Base-by-base conservation (phyloP, 2,888 invertebrate species). In the Sipunculus nudus region DNA sequence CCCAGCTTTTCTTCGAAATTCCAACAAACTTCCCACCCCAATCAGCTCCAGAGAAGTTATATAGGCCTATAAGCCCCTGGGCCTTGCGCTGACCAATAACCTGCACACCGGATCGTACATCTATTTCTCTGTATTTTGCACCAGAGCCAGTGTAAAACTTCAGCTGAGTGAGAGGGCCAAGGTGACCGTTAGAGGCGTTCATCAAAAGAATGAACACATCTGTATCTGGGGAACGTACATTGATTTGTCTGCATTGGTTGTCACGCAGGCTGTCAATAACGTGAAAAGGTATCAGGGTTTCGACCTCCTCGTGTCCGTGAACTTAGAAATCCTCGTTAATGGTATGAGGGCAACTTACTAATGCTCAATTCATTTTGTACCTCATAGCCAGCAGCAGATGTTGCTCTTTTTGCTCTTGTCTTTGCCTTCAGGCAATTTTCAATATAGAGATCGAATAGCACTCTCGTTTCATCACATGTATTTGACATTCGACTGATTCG, bases 21-120 rank as follows among this genome's bases (percentile, higher is more conserved):
- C 57, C 52, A 16, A 58, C 61, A 52, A 45, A 61, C 46, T 50
- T 61, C 5, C 61, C 58, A 25, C 53, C 57, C 53, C 58, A 61
- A 6, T 58, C 58, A 32, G 52, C 57, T 8, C 61, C 56, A 32
- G 45, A 41, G 53, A 58, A 58, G n/a, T 50, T 49, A 39, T 61
- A 58, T 3, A 56, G 23, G 16, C 57, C 50, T 31, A 56, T 49
- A 13, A 61, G 49, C 13, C 49, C 56, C 41, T 60, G 38, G 25
- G 31, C 48, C 32, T 59, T 61, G 31, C 28, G 46, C 13, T 16
- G 23, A n/a, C 57, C 45, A 59, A 58, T 45, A 16, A 45, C 46
- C 32, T 26, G 32, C 16, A 58, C 38, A 45, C 53, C 46, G 25
- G 43, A 38, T 3, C 32, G 4, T 25, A 58, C 46, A 52, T 61